Percentiles rank a stretch among this genome's conserved stretches.
Conservation (phyloP, 2,888 invertebrate species). For the Pseudoips prasinana region DNA sequence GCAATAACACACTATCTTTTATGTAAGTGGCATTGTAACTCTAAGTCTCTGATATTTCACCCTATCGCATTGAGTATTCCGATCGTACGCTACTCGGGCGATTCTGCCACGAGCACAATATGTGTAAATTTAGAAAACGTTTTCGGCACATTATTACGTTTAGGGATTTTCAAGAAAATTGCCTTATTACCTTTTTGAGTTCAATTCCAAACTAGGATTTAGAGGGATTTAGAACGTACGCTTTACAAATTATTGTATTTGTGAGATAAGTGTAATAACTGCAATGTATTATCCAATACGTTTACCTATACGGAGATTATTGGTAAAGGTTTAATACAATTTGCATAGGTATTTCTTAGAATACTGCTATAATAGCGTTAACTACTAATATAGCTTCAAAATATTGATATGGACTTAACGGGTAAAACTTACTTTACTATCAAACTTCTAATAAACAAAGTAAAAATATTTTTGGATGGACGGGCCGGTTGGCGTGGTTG, state of each 20-base stretch:
- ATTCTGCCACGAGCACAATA: constrained; percentile 74
- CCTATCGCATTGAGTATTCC: constrained; percentile 70
- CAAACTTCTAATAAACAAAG: too few species aligned
- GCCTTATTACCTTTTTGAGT: constrained; percentile 79
- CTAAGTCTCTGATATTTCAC: constrained; percentile 58
- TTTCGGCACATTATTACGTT: constrained; percentile 80
- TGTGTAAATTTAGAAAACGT: constrained; percentile 80
- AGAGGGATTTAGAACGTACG: constrained; percentile 57
- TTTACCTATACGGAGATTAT: too few species aligned
- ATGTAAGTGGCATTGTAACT: constrained; percentile 47
- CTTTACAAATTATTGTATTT: constrained; percentile 47
- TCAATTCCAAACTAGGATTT: constrained; percentile 69
- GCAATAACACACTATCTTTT: constrained; percentile 33
- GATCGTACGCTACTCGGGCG: constrained; percentile 65
- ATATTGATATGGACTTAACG: too few species aligned
- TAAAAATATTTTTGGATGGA: too few species aligned
- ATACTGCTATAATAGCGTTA: too few species aligned
- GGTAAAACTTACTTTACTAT: too few species aligned
- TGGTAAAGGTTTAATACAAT: too few species aligned
- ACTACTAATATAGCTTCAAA: too few species aligned
- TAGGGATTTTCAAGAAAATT: constrained; percentile 80
- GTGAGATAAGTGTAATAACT: constrained; percentile 36
- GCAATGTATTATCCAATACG: constrained; percentile 19
- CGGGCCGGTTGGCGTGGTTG: too few species aligned
- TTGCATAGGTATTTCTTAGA: too few species aligned